Base-by-base conservation (phyloP, 1,140 invertebrate species). In the Dolichoris vasculosae region DNA sequence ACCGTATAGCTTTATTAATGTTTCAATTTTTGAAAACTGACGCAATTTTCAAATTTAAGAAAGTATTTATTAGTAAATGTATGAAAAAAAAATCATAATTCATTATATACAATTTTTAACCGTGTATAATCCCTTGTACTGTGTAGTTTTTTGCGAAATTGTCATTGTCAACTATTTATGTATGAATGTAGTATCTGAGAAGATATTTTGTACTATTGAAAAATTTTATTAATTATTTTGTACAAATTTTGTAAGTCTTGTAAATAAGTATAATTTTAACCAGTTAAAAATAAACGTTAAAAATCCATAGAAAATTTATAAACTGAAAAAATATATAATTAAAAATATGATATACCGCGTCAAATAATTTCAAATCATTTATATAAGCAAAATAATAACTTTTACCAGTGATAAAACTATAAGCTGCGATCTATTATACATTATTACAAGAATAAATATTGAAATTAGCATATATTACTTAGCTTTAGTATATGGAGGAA, bases 241-340 rank as follows among this genome's bases (percentile, higher is more conserved):
- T 73, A 73, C 40, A 73, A 73, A 43, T 43, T 43, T 43, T 73
- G 20, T 73, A 73, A 73, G 35, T 13, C 69, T 73, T 73, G 69
- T 73, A 73, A 43, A 73, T 73, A 73, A 73, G 69, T n/a, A 43
- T 73, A 73, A 73, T 73, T 73, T 73, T 73, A 73, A 73, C 20
- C 38, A 8, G 69, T 13, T 26, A 20, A 73, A n/a, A 73, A 9
- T n/a, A n/a, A 11, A 13, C 7, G 11, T 73, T 69, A 69, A 38
- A 17, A 17, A 43, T 43, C 2, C 13, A 38, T 73, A 35, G 6
- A 11, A 11, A 0, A 38, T 8, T n/a, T 43, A 20, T 69, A 30
- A 69, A 8, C 2, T 13, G 0, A n/a, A 32, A 67, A 11, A 17
- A n/a, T 43, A 35, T 69, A 55, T 38, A 80, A 30, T 11, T 81